Evolutionary conservation across 2,888 invertebrate genomes (phyloP), one percentile per base, ranked within the genome.

Genomic region (Steinernema carpocapsae): DNA sequence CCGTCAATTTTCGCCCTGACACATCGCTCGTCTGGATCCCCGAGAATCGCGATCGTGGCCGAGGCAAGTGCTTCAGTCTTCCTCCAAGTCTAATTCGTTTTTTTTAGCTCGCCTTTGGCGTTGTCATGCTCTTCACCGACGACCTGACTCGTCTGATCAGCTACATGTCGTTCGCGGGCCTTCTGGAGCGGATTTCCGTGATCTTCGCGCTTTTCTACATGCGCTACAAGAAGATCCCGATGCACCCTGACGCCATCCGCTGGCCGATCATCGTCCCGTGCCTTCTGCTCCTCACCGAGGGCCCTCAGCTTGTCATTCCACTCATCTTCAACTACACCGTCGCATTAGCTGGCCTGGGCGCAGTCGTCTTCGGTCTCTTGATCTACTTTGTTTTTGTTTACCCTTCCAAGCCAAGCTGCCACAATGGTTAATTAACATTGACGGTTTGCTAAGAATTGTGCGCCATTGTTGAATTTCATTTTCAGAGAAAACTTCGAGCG

Each of bases 121-220:
- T 86, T 71, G 77, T 76, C 17, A 79, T 86, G 37, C 82, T 84
- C 1, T 84, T 85, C 71, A 72, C 80, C 46, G 85, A 84, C 4
- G 80, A 84, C 72, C 78, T 83, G 48, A 75, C 80, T 70, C 79
- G 83, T 45, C 72, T 86, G 71, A 83, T 86, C 75, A 82, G 83
- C 76, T 86, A 85, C 74, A 82, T 84, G 14, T 81, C 83, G 17
- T 85, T 86, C 56, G 81, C 83, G 2, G 82, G 83, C 72, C 86
- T 87, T 86, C 79, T 81, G 17, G 84, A 87, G 70, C 75, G 86
- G 24, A 80, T 82, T 1, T 77, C 84, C 64, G 85, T 85, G 29
- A 84, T 86, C 79, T 70, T 80, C 22, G 83, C 84, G n/a, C 76
- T 86, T 19, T 72, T 86, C 32, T 86, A 78, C 70, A 82, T 86